Conservation (phyloP, 2,113 vertebrate species). For the Lycaon pictus region DNA sequence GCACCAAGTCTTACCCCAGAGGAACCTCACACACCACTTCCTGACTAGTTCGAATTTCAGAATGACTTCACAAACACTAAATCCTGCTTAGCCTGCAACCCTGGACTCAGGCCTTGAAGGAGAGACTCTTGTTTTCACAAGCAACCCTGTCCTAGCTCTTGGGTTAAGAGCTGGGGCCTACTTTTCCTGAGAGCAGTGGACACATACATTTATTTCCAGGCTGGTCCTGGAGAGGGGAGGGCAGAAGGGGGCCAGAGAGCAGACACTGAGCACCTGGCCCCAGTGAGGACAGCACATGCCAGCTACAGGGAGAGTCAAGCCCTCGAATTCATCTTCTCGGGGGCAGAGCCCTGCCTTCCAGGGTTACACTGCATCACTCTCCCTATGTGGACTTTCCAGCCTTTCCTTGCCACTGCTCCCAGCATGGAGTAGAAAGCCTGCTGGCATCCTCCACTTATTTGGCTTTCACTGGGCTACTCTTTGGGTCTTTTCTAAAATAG, state of each 20-base stretch:
- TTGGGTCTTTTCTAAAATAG: not conserved
- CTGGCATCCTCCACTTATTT: not conserved
- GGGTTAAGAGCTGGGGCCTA: not conserved
- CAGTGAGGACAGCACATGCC: accelerated
- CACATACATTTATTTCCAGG: not conserved
- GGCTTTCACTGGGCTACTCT: not conserved
- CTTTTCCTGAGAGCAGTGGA: not conserved
- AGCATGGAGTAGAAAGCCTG: not conserved
- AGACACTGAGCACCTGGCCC: not conserved
- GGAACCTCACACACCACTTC: not conserved
- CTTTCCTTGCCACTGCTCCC: not conserved
- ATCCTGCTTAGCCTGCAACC: not conserved
- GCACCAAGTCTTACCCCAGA: not conserved
- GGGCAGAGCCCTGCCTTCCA: not conserved
- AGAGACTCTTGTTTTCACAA: not conserved
- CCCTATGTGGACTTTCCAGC: not conserved
- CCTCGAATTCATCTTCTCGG: not conserved
- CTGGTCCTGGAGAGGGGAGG: not conserved
- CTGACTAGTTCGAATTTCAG: not conserved
- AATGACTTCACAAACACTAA: not conserved
- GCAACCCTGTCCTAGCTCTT: not conserved
- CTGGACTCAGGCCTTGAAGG: not conserved
- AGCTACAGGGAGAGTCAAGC: not conserved
- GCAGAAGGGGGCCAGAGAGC: not conserved
- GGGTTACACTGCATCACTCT: not conserved